These are phyloP conservation scores for Vulpes lagopus DNA, from an alignment of 2,113 vertebrate genomes.

Conservation along the genomic window DNA sequence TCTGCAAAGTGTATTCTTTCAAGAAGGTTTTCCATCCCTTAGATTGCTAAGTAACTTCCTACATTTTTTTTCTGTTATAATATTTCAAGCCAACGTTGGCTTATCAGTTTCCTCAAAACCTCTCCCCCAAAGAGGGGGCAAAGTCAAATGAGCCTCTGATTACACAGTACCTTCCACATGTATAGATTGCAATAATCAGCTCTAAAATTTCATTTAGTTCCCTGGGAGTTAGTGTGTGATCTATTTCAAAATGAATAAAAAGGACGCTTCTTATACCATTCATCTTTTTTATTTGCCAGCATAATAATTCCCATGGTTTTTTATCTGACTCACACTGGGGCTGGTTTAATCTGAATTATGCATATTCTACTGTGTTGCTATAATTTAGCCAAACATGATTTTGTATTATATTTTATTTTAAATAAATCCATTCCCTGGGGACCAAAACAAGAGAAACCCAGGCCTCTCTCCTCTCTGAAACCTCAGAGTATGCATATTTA, in stretches of 20 bases:
- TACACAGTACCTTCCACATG: neutral
- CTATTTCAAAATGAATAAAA: constrained; percentile 4
- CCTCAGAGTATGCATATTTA: neutral
- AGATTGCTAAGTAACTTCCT: neutral
- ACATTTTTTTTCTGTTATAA: neutral
- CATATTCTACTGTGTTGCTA: neutral
- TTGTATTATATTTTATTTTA: constrained; percentile 38
- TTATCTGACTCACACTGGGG: constrained; percentile 10
- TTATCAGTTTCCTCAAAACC: constrained; percentile 22
- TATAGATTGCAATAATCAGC: neutral
- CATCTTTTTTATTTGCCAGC: constrained; percentile 6
- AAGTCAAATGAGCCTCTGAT: neutral
- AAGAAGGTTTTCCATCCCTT: neutral
- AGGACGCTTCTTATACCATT: neutral
- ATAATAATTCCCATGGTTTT: neutral
- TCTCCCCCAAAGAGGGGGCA: neutral
- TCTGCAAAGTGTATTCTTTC: neutral
- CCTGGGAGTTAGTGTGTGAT: neutral
- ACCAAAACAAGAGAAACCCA: neutral
- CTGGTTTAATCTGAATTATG: constrained; percentile 1
- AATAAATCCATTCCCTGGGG: neutral
- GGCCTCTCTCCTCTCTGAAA: neutral
- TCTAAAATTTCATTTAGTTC: constrained; percentile 3
- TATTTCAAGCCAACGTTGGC: neutral
- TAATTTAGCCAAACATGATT: neutral